Evolutionary conservation across 2,113 vertebrate species (phyloP).

Genomic region (Panurus biarmicus): DNA sequence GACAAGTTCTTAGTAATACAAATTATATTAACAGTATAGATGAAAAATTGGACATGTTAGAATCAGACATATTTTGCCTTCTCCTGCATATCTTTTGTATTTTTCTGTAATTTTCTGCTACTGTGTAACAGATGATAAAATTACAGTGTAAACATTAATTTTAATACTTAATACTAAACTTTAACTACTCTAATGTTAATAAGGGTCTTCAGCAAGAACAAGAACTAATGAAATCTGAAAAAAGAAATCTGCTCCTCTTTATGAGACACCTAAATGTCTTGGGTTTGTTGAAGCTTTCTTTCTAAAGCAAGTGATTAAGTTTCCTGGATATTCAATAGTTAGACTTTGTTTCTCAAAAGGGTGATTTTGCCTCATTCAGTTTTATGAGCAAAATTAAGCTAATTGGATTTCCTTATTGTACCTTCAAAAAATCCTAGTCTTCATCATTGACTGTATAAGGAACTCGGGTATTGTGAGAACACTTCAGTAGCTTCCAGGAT

Average conservation of each 20-base stretch:
- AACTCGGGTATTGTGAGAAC: background rate
- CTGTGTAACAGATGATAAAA: background rate
- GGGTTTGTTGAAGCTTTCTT: background rate
- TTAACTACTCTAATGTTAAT: background rate
- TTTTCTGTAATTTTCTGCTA: background rate
- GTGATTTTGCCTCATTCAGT: background rate
- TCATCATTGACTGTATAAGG: background rate
- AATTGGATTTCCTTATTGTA: background rate
- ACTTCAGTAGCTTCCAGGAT: background rate
- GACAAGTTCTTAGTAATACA: background rate
- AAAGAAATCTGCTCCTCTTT: background rate
- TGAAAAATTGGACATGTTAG: background rate
- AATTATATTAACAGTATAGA: background rate
- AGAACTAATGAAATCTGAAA: background rate
- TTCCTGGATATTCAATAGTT: background rate
- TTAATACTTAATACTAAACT: background rate
- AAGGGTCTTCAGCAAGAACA: background rate
- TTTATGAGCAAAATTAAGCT: background rate
- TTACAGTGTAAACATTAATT: background rate
- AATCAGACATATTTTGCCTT: background rate
- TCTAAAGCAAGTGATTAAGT: background rate
- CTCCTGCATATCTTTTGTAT: background rate
- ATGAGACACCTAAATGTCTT: background rate
- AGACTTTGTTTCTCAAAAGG: background rate
- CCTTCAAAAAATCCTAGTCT: background rate